Conservation (phyloP, 2,888 invertebrate genomes). For the Conomelus anceps region DNA sequence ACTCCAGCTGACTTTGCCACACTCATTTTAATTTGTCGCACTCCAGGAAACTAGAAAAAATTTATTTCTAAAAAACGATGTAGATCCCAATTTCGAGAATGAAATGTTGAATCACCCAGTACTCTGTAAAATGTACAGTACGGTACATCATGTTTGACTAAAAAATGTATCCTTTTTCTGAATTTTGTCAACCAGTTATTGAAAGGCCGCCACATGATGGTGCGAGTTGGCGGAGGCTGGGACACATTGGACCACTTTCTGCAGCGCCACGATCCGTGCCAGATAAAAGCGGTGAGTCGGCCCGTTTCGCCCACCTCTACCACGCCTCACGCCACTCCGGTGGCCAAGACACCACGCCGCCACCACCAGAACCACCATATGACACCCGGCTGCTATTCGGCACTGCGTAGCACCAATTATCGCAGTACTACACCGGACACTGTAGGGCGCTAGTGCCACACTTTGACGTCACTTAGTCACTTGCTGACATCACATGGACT, state of each 20-base stretch:
- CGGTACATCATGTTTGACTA: too few relatives aligned
- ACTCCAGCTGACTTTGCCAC: too few relatives aligned
- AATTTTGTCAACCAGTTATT: constrained; percentile 58
- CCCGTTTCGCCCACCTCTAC: constrained; percentile 30
- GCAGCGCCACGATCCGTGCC: constrained; percentile 78
- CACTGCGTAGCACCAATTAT: constrained; percentile 67
- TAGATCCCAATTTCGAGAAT: too few relatives aligned
- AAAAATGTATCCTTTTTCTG: not conserved
- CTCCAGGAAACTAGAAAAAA: too few relatives aligned
- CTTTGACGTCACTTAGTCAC: too few relatives aligned
- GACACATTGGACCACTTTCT: constrained; percentile 89
- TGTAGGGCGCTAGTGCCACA: constrained; percentile 40
- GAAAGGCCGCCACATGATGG: constrained; percentile 93
- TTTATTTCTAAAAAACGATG: too few relatives aligned
- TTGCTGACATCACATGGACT: not conserved
- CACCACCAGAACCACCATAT: too few relatives aligned
- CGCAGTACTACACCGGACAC: constrained; percentile 62
- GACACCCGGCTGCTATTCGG: constrained; percentile 51
- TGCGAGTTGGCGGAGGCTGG: constrained; percentile 90
- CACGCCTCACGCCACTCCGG: constrained; percentile 29
- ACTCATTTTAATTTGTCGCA: too few relatives aligned
- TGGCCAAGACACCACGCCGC: constrained; percentile 37
- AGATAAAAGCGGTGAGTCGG: constrained; percentile 48
- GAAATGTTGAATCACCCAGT: too few relatives aligned
- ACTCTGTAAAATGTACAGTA: too few relatives aligned